phyloP scores from a whole-genome alignment of 2,113 vertebrate genomes.

The Oreochromis spilurus region DNA sequence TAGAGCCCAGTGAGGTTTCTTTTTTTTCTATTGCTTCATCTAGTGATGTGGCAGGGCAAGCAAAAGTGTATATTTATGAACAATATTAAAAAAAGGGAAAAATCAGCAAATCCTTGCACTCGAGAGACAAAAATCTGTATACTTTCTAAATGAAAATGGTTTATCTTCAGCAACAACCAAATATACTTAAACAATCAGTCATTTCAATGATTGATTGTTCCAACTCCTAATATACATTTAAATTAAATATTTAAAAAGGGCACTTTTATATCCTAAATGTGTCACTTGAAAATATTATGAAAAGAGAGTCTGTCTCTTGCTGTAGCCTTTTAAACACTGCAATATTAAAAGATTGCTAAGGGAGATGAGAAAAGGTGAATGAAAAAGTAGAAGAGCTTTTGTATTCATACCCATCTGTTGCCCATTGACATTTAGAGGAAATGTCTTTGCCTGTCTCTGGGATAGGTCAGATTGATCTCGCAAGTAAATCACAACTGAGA shows the following conservation, averaged over 20 bases:
- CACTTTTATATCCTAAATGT: not conserved
- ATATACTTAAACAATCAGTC: not conserved
- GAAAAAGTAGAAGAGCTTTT: not conserved
- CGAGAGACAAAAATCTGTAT: not conserved
- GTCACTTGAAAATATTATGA: not conserved
- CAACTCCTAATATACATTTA: not conserved
- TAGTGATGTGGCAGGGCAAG: not conserved
- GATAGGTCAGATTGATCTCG: slow-evolving; percentile 4
- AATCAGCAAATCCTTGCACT: not conserved
- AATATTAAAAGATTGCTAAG: not conserved
- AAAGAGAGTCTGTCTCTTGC: not conserved
- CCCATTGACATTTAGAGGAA: slow-evolving; percentile 33
- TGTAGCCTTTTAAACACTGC: not conserved
- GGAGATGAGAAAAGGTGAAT: not conserved
- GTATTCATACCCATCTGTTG: slow-evolving; percentile 15
- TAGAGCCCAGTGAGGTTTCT: not conserved
- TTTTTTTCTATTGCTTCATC: not conserved
- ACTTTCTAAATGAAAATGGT: not conserved
- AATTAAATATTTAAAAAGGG: not conserved
- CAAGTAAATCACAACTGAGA: slow-evolving; percentile 25
- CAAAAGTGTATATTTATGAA: not conserved
- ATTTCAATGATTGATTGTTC: not conserved
- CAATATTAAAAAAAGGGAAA: not conserved
- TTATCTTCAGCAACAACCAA: not conserved
- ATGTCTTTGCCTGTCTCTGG: not conserved